Conservation (phyloP, 2,797 vertebrate species). For the Anabas testudineus region DNA sequence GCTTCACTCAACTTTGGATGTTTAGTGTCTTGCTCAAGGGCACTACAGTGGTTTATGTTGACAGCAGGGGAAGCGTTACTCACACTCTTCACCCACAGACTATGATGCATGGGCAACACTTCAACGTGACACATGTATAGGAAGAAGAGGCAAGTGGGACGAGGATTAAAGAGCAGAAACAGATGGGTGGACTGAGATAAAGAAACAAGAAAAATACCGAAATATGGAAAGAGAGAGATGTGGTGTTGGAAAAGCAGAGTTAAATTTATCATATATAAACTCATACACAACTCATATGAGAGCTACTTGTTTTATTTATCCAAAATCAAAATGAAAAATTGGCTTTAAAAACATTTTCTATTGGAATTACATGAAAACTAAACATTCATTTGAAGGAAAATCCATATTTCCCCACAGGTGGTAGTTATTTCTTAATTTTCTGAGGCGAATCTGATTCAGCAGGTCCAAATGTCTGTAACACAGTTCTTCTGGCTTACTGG, state of each 20-base stretch:
- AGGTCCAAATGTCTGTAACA: not conserved
- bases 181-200: constrained; percentile 8
- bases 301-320: not conserved
- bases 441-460: not conserved
- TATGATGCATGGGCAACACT: constrained; percentile 37
- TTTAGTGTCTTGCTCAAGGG: constrained; percentile 36
- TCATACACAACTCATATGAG: not conserved
- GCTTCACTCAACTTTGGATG: not conserved
- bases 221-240: not conserved
- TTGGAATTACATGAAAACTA: too few species aligned
- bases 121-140: constrained; percentile 23
- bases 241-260: not conserved
- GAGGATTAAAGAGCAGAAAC: constrained; percentile 35
- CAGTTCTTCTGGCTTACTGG: not conserved
- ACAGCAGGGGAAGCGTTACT: constrained; percentile 38
- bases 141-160: constrained; percentile 33
- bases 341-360: too few species aligned
- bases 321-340: too few species aligned
- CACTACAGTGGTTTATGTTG: constrained; percentile 27
- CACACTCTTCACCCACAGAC: constrained; percentile 43
- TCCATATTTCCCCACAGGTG: not conserved
- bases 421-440: not conserved
- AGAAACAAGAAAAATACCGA: not conserved
- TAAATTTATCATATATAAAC: rapidly evolving
- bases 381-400: too few species aligned